Evolutionary conservation across 2,888 invertebrate species (phyloP), one percentile per base, ranked within the genome.

Genomic region (Tolmerus cingulatus): DNA sequence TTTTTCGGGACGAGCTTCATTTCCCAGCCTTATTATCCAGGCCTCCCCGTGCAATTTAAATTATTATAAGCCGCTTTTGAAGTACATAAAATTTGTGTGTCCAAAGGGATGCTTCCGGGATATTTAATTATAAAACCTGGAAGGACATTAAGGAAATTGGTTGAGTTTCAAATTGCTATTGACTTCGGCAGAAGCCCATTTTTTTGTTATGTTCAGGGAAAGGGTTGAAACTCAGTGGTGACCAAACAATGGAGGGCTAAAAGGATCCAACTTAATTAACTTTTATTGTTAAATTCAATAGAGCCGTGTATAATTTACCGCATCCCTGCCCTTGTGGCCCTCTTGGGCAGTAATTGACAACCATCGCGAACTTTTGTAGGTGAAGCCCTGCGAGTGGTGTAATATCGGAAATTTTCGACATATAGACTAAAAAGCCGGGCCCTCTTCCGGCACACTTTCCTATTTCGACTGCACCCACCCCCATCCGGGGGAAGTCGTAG

Each of bases 201-300:
- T 66, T 66, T 55, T n/a, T 55, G 19, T 55, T 19, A 19, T 1
- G 5, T 66, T 27, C 23, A 23, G 12, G 37, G 8, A 76, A 37
- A 76, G 37, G 76, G 27, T 76, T 76, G 19, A 76, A 16, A 76
- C 66, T 14, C 66, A 14, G 27, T 66, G 66, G 2, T 8, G 55
- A 19, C n/a, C 23, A 66, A 66, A 66, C 66, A 66, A 66, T 66
- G 27, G 27, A 66, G 27, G 66, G 27, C 66, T 27, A 23, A 66
- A 66, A 66, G 66, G 66, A 66, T 66, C 66, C 27, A 34, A 76
- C 34, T 76, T 76, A 76, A 76, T 76, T 76, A 76, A 76, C 34
- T 76, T 76, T 76, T 37, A 76, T 76, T 76, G 76, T 76, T 76
- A 76, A 37, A 37, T 76, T 76, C 76, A 76, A 76, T 76, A 76